phyloP scores from a whole-genome alignment of 2,113 vertebrate species.

The Ciconia boyciana region DNA sequence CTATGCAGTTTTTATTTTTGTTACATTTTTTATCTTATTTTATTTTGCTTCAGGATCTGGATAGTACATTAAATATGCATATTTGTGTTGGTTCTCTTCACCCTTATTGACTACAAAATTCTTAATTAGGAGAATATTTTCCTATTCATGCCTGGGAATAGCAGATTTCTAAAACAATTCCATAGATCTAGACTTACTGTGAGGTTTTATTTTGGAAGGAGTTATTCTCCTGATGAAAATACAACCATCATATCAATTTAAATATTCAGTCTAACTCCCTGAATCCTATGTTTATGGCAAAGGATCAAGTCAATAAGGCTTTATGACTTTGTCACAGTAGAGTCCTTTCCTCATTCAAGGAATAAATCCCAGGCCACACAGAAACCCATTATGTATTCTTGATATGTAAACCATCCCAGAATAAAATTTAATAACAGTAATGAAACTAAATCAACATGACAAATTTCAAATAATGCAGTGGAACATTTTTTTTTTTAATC shows the following conservation, averaged over 20 bases:
- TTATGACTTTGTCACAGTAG: constrained; percentile 50
- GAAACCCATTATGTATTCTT: constrained; percentile 39
- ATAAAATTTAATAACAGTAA: constrained; percentile 52
- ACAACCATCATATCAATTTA: neutral
- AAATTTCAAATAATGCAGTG: constrained; percentile 61
- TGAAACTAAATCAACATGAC: constrained; percentile 55
- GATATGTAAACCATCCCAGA: constrained; percentile 42
- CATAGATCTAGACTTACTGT: neutral
- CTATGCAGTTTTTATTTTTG: neutral
- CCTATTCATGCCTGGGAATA: neutral
- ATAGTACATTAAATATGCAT: neutral
- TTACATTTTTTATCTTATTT: neutral
- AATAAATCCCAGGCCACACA: constrained; percentile 42
- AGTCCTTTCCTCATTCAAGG: constrained; percentile 38
- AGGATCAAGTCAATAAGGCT: constrained; percentile 59
- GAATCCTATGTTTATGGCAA: constrained; percentile 53
- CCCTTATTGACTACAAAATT: neutral
- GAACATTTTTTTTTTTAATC: constrained; percentile 24
- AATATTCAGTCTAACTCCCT: constrained; percentile 27
- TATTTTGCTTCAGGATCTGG: constrained; percentile 3
- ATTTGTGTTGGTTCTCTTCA: neutral
- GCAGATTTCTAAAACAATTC: constrained; percentile 28
- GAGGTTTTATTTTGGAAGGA: constrained; percentile 10
- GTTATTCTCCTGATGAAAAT: constrained; percentile 48
- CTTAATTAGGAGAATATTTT: constrained; percentile 25